These are phyloP conservation scores for Diadophis punctatus DNA, from an alignment of 2,113 vertebrate genomes.

Conservation along the genomic window DNA sequence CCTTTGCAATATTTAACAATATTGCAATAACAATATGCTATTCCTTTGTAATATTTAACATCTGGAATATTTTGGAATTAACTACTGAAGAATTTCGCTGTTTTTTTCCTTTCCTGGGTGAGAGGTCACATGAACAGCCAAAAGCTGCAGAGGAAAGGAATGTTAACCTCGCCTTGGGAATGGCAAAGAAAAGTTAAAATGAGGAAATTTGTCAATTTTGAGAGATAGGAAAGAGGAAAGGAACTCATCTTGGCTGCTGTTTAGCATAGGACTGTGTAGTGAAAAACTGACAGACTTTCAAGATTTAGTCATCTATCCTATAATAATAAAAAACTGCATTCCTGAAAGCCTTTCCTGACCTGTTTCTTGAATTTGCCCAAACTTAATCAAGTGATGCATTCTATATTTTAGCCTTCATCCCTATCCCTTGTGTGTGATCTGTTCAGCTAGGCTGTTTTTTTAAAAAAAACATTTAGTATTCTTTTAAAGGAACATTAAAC, in stretches of 20 bases:
- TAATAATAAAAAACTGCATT: background rate
- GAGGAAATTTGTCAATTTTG: background rate
- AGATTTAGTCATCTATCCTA: background rate
- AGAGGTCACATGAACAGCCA: background rate
- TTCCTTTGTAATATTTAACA: background rate
- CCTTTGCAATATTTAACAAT: background rate
- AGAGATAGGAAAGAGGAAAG: background rate
- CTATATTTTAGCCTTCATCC: background rate
- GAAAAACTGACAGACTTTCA: background rate
- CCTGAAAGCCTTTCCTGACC: background rate
- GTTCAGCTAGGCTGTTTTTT: background rate
- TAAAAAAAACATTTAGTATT: background rate
- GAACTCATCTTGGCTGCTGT: background rate
- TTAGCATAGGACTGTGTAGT: background rate
- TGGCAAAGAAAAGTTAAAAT: background rate
- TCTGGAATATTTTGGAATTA: background rate
- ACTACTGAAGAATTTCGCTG: background rate
- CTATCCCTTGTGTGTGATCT: background rate
- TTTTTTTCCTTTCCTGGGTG: background rate
- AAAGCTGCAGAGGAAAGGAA: background rate
- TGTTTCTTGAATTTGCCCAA: background rate
- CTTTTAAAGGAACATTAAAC: background rate
- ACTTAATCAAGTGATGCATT: background rate
- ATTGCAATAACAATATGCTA: no score
- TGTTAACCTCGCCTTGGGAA: background rate